Evolutionary conservation across 2,113 vertebrate species (phyloP).

Genomic region (Zosterops borbonicus): DNA sequence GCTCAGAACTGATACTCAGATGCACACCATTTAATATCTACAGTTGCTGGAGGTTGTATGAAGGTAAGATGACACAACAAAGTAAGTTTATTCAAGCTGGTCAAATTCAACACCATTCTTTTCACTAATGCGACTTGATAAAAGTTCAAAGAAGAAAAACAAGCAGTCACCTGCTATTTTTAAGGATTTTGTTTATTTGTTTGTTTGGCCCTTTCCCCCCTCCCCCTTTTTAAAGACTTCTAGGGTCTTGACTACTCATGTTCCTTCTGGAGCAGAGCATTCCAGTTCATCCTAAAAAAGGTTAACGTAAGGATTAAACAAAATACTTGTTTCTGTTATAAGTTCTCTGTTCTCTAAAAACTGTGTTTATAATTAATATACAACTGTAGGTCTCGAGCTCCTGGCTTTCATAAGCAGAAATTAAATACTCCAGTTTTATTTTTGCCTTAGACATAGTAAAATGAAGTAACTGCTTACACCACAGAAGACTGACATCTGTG

Average conservation of each 20-base stretch:
- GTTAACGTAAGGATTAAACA: not conserved
- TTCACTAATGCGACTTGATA: not conserved
- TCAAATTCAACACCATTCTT: not conserved
- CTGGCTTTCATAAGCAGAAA: not conserved
- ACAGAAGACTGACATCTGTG: not conserved
- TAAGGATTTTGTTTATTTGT: not conserved
- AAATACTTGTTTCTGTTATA: not conserved
- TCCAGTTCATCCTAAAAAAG: not conserved
- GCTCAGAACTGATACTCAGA: not conserved
- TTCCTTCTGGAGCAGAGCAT: not conserved
- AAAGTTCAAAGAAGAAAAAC: not conserved
- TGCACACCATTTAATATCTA: not conserved
- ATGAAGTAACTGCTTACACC: not conserved
- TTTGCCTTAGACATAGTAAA: not conserved
- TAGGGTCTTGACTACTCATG: not conserved
- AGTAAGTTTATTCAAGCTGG: not conserved
- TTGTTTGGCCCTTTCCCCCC: not conserved
- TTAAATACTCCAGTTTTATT: not conserved
- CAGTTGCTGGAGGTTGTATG: not conserved
- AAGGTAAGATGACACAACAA: not conserved
- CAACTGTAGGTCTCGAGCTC: not conserved
- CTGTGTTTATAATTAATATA: not conserved
- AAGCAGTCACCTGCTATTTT: not conserved
- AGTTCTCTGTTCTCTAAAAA: not conserved
- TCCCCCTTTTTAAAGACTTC: not conserved